Conservation (phyloP, 2,797 vertebrate species). For the Florisuga fusca region DNA sequence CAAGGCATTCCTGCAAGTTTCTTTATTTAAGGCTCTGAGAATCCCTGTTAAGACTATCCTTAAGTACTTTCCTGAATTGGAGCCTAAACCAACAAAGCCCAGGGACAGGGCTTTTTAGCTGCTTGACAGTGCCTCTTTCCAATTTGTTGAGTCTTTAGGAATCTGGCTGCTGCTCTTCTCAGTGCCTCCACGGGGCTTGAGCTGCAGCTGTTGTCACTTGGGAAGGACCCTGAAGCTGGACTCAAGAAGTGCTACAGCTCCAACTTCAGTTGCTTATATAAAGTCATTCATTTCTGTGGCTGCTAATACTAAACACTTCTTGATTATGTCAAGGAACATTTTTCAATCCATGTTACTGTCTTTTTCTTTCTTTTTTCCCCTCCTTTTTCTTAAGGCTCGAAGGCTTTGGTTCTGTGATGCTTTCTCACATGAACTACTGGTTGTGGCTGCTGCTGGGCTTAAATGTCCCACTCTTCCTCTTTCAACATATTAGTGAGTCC, state of each 20-base stretch:
- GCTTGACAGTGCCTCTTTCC: slow-evolving; percentile 15
- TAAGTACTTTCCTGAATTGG: slow-evolving; percentile 50
- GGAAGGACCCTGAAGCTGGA: neutral
- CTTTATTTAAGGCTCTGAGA: slow-evolving; percentile 11
- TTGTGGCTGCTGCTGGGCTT: neutral
- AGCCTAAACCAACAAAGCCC: slow-evolving; percentile 42
- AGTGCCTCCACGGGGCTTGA: neutral
- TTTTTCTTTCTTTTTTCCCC: fast-evolving
- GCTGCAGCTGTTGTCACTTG: neutral
- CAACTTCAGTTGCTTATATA: neutral
- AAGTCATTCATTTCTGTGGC: neutral
- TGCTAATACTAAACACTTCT: neutral
- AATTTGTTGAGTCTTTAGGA: slow-evolving; percentile 30
- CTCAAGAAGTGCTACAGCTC: neutral
- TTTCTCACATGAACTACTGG: neutral
- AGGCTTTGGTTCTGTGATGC: neutral
- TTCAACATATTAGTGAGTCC: neutral
- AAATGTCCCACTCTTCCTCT: neutral
- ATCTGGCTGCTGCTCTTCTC: slow-evolving; percentile 30
- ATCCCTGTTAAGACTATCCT: slow-evolving; percentile 19
- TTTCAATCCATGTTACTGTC: neutral
- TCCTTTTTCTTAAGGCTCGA: neutral
- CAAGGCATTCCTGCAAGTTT: slow-evolving; percentile 11
- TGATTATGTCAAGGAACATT: neutral
- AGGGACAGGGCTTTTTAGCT: slow-evolving; percentile 9